These are phyloP conservation scores for Trematomus bernacchii DNA, from an alignment of 2,797 vertebrate species.

Conservation along the genomic window DNA sequence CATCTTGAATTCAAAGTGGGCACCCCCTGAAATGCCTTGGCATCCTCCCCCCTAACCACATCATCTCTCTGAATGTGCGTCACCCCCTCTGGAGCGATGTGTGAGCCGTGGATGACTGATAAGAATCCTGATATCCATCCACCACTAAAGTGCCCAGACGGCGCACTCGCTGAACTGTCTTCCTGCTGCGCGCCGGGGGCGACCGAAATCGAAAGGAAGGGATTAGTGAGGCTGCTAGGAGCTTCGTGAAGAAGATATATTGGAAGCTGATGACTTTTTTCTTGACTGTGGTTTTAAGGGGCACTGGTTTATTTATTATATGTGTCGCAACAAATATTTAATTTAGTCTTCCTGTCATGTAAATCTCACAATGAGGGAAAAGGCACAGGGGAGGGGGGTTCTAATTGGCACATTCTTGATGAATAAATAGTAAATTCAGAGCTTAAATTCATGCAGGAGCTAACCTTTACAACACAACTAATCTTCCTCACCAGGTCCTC, in stretches of 20 bases:
- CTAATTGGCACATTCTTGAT: conserved; percentile 74
- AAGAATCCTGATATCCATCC: conserved; percentile 59
- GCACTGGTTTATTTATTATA: conserved; percentile 54
- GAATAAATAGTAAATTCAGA: conserved; percentile 67
- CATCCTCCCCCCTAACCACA: conserved; percentile 23
- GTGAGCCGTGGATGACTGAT: conserved; percentile 46
- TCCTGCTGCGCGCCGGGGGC: conserved; percentile 27
- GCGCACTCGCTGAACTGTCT: conserved; percentile 45
- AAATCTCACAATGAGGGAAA: conserved; percentile 33
- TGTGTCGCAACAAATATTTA: conserved; percentile 52
- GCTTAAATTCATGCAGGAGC: conserved; percentile 69
- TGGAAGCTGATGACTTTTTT: conserved; percentile 61
- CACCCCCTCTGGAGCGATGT: conserved; percentile 28
- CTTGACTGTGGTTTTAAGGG: conserved; percentile 34
- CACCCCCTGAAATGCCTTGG: conserved; percentile 33
- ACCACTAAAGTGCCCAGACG: conserved; percentile 39
- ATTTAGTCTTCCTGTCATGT: conserved; percentile 51
- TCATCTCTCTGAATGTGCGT: conserved; percentile 24
- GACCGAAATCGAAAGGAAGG: conserved; percentile 47
- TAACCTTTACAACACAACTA: conserved; percentile 75
- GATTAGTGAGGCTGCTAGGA: conserved; percentile 63
- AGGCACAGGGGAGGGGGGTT: conserved; percentile 26
- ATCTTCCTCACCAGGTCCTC: conserved; percentile 72
- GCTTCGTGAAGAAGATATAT: conserved; percentile 57
- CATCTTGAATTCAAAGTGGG: conserved; percentile 52